Evolutionary conservation across 2,888 invertebrate genomes (phyloP), one percentile per base, ranked within the genome.

Genomic region (Leptura quadrifasciata): DNA sequence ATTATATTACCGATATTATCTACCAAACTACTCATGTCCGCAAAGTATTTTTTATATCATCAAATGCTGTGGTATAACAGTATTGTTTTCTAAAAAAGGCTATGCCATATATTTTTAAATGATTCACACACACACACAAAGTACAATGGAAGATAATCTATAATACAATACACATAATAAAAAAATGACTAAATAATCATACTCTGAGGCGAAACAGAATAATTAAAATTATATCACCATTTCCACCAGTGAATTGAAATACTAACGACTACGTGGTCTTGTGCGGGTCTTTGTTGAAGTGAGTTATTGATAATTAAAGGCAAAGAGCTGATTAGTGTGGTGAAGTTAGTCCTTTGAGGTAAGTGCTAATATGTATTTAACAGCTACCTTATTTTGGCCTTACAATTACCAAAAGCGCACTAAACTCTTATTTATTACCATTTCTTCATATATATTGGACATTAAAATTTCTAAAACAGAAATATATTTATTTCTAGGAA

Each of bases 201-300:
- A 24, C 6, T 71, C n/a, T 31, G 61, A 52, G 24, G 61, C 47
- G 61, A 18, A 71, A 52, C 20, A n/a, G 21, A 24, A 47, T 20
- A 71, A 71, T 71, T 71, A 71, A 61, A 69, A 71, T 61, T 47
- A 27, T 57, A 71, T 71, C 52, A 71, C 21, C 20, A 47, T 69
- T 71, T 61, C 27, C 52, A 35, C n/a, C 3, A 52, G 21, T 52
- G 1, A 52, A 21, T n/a, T 63, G 35, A 65, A 57, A 57, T 57
- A 57, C 15, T 3, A 52, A 31, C 27, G 5, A 8, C 47, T 15
- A 47, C 5, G 12, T 47, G n/a, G 47, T 47, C 15, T 47, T 47
- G 47, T 15, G n/a, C 15, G 15, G 2, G 27, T 4, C 5, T n/a
- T 47, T n/a, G 47, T 47, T 47, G 47, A 47, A n/a, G 47, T n/a